phyloP scores from a whole-genome alignment of 2,113 vertebrate genomes.

The Alethe castanea region DNA sequence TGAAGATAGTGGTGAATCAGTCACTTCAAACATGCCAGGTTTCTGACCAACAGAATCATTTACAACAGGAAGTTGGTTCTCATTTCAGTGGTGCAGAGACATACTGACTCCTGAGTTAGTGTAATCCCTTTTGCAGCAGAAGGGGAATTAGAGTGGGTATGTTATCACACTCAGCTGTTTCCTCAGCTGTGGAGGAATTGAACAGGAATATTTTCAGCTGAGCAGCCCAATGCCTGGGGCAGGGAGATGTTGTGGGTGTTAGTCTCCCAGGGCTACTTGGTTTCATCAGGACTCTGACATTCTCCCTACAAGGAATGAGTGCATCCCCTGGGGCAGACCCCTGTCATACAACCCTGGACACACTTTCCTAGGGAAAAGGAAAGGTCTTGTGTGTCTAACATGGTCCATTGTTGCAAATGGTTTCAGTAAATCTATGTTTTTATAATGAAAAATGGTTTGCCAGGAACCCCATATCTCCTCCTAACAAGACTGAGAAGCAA shows the following conservation, averaged over 20 bases:
- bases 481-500: background rate
- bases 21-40: background rate
- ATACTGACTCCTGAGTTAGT: background rate
- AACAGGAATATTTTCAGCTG: background rate
- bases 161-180: background rate
- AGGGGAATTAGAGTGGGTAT: background rate
- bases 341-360: background rate
- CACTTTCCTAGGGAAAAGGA: background rate
- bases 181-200: background rate
- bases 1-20: background rate
- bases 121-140: background rate
- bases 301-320: background rate
- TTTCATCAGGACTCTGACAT: background rate
- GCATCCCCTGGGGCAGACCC: background rate
- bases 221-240: background rate
- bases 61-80: background rate
- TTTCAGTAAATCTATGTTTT: background rate
- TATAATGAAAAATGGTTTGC: background rate
- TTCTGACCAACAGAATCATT: background rate
- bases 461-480: background rate
- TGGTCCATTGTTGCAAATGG: background rate
- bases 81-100: background rate
- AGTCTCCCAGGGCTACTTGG: background rate
- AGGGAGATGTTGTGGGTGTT: background rate
- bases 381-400: rapidly evolving